phyloP scores from a whole-genome alignment of 2,888 invertebrate genomes.

The Chrysolina americana region DNA sequence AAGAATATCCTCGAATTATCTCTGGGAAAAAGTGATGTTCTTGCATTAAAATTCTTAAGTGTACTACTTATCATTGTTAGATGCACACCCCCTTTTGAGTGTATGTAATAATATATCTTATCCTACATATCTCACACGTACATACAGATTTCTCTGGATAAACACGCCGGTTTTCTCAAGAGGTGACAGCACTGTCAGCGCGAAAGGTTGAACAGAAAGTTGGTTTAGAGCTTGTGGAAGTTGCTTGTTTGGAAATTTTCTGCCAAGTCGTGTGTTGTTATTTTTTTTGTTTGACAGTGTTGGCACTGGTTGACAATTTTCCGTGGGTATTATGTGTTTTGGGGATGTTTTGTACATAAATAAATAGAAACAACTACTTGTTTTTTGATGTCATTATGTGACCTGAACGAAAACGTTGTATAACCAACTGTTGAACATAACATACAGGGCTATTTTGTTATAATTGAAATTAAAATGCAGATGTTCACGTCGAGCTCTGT shows the following conservation, averaged over 20 bases:
- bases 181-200: neutral
- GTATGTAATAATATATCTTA: conserved; percentile 57
- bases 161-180: neutral
- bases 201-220: neutral
- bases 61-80: conserved; percentile 64
- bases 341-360: too few species aligned
- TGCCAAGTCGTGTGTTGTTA: too few species aligned
- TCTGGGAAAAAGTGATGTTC: conserved; percentile 39
- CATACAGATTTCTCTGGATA: neutral
- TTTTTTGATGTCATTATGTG: too few species aligned
- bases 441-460: too few species aligned
- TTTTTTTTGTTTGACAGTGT: neutral
- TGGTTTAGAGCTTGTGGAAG: neutral
- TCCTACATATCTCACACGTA: conserved; percentile 34
- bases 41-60: conserved; percentile 59
- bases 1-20: conserved; percentile 34
- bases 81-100: conserved; percentile 61
- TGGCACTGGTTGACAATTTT: neutral
- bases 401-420: too few species aligned
- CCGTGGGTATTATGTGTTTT: too few species aligned
- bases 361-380: too few species aligned
- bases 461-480: too few species aligned
- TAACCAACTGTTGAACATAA: too few species aligned
- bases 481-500: too few species aligned
- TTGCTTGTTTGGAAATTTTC: neutral